Evolutionary conservation across 2,113 vertebrate genomes (phyloP).

Genomic region (Bombycilla garrulus): DNA sequence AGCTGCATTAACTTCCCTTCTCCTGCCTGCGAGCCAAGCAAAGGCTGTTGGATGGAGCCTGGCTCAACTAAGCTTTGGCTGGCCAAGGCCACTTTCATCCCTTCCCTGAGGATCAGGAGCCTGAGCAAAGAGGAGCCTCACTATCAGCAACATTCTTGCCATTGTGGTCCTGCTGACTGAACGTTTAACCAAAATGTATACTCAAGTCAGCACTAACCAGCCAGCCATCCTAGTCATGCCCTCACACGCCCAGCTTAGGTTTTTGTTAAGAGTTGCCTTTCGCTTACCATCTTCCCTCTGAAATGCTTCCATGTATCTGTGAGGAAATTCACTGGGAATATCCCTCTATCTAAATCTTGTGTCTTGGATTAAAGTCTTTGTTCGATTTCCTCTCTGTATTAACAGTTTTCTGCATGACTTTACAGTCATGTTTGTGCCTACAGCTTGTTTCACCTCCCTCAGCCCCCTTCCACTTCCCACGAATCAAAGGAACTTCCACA

Average conservation of each 20-base stretch:
- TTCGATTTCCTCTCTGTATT: background rate
- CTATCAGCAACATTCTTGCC: background rate
- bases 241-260: background rate
- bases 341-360: rapidly evolving
- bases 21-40: background rate
- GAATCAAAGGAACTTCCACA: background rate
- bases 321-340: background rate
- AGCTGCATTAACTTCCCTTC: background rate
- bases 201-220: background rate
- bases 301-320: background rate
- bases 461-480: background rate
- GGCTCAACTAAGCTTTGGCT: background rate
- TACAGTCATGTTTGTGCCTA: background rate
- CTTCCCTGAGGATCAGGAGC: background rate
- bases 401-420: background rate
- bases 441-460: background rate
- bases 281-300: background rate
- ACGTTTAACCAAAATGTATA: background rate
- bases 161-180: background rate
- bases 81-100: background rate
- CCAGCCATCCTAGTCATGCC: background rate
- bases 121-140: background rate
- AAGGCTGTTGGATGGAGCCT: background rate
- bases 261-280: background rate
- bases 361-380: background rate